Evolutionary conservation across 1,140 invertebrate genomes (phyloP).

Genomic region (Micrasema minimum): DNA sequence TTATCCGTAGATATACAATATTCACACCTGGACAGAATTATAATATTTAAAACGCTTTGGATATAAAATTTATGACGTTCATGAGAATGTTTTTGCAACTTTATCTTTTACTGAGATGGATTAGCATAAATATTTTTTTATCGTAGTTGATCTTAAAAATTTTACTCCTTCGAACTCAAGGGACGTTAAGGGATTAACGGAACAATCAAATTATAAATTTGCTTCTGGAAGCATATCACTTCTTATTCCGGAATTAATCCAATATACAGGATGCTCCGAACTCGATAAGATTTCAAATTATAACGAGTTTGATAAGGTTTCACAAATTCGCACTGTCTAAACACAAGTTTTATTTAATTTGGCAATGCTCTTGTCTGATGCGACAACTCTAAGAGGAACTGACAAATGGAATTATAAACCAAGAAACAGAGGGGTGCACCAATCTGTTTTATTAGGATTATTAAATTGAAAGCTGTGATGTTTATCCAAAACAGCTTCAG

Average conservation of each 20-base stretch:
- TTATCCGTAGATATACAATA: neutral
- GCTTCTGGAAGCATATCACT: constrained; percentile 40
- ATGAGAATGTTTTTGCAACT: no score
- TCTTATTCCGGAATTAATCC: constrained; percentile 34
- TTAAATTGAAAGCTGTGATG: constrained; percentile 4
- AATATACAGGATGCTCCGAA: constrained; percentile 26
- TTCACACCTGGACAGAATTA: no score
- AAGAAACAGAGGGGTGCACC: neutral
- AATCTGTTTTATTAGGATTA: constrained; percentile 23
- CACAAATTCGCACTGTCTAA: constrained; percentile 15
- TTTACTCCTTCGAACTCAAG: neutral
- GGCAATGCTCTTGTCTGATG: neutral
- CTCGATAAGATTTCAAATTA: constrained; percentile 29
- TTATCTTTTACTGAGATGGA: no score
- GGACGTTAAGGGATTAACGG: constrained; percentile 40
- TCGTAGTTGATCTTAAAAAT: no score
- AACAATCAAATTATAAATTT: constrained; percentile 51
- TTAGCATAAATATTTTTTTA: no score
- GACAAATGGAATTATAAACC: constrained; percentile 26
- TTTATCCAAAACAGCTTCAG: neutral
- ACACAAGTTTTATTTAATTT: constrained; percentile 27
- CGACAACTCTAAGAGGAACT: constrained; percentile 3
- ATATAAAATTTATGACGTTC: no score
- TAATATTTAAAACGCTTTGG: no score
- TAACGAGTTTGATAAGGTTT: constrained; percentile 23